Percentiles rank a stretch among this genome's conserved stretches.
phyloP scores from a whole-genome alignment of 2,797 vertebrate genomes.

The Lagocephalus sceleratus region DNA sequence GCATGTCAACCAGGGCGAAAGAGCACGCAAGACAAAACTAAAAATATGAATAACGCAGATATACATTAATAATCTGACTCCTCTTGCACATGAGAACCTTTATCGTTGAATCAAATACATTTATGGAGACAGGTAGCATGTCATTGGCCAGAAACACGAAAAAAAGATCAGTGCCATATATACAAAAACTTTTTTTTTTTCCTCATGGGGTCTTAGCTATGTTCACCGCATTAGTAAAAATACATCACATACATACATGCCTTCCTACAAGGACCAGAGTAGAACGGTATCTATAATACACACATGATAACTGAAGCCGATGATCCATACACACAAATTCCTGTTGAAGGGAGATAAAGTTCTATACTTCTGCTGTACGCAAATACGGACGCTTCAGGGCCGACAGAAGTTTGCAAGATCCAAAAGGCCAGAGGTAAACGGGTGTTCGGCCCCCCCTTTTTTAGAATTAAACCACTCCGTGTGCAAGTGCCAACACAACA shows the following conservation, averaged over 20 bases:
- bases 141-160: slow-evolving; percentile 18
- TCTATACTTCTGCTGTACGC: slow-evolving; percentile 9
- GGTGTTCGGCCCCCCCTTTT: neutral
- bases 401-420: slow-evolving; percentile 15
- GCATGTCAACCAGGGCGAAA: slow-evolving; percentile 26
- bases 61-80: slow-evolving; percentile 11
- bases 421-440: slow-evolving; percentile 19
- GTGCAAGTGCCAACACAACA: neutral
- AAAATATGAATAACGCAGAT: slow-evolving; percentile 19
- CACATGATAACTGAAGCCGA: slow-evolving; percentile 37
- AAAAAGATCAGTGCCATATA: slow-evolving; percentile 41
- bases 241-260: slow-evolving; percentile 32
- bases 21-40: slow-evolving; percentile 12
- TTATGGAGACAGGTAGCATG: slow-evolving; percentile 17
- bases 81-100: slow-evolving; percentile 9
- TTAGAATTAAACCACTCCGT: slow-evolving; percentile 12
- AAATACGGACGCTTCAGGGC: slow-evolving; percentile 18
- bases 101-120: slow-evolving; percentile 1
- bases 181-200: slow-evolving; percentile 45
- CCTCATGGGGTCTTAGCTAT: slow-evolving; percentile 25
- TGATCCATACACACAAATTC: neutral
- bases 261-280: slow-evolving; percentile 49
- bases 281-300: slow-evolving; percentile 46
- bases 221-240: slow-evolving; percentile 45
- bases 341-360: slow-evolving; percentile 3